Percentiles rank a stretch among this genome's conserved stretches.
Conservation (phyloP, 2,113 vertebrate species). For the Bubo bubo region DNA sequence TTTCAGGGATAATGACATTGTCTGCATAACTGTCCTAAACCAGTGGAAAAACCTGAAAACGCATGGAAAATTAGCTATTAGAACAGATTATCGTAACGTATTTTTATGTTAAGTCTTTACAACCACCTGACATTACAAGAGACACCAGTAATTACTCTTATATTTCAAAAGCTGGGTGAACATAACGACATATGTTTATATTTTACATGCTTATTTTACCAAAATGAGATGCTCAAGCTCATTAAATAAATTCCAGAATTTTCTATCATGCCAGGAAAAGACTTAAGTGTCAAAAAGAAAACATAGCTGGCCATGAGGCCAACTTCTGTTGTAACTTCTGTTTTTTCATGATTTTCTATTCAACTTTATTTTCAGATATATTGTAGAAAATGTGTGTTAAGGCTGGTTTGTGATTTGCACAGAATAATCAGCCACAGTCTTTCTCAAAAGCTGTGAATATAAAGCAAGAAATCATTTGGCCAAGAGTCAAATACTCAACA, state of each 20-base stretch:
- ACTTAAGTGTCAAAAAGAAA: constrained; percentile 33
- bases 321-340: constrained; percentile 59
- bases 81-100: neutral
- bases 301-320: constrained; percentile 18
- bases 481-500: constrained; percentile 39
- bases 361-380: constrained; percentile 14
- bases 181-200: neutral
- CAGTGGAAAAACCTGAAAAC: neutral
- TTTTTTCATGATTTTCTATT: constrained; percentile 11
- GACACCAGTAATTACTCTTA: neutral
- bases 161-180: constrained; percentile 7
- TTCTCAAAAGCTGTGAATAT: constrained; percentile 53
- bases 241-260: constrained; percentile 53
- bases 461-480: constrained; percentile 61
- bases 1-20: neutral
- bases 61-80: neutral
- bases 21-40: neutral
- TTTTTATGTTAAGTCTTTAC: neutral
- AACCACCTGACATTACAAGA: neutral
- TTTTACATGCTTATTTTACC: constrained; percentile 19
- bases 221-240: constrained; percentile 23
- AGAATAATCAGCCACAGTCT: constrained; percentile 31
- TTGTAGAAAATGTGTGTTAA: neutral
- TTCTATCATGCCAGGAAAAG: constrained; percentile 12
- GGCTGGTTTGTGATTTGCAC: constrained; percentile 19